Evolutionary conservation across 2,888 invertebrate genomes (phyloP).

Genomic region (Cactoblastis cactorum): DNA sequence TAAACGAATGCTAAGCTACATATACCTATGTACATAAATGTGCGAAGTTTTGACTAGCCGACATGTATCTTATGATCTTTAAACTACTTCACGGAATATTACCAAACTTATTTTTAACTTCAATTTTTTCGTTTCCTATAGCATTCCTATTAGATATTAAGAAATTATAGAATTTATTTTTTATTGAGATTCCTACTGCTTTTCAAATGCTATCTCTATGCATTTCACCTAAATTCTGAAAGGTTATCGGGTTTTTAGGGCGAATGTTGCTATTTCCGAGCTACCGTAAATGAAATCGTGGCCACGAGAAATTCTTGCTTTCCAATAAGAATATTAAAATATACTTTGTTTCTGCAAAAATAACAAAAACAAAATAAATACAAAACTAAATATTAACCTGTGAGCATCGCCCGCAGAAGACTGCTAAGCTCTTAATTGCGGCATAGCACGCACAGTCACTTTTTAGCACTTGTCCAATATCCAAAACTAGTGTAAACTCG

Average conservation of each 20-base stretch:
- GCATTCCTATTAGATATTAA: too few species aligned
- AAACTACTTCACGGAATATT: too few species aligned
- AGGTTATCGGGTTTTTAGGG: background rate
- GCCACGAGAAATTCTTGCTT: background rate
- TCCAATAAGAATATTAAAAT: background rate
- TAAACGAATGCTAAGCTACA: too few species aligned
- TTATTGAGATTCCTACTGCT: too few species aligned
- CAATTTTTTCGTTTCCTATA: too few species aligned
- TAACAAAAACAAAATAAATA: conserved; percentile 53
- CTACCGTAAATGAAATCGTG: background rate
- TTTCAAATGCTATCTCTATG: too few species aligned
- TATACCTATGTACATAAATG: too few species aligned
- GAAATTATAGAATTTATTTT: too few species aligned
- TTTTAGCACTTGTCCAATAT: conserved; percentile 73
- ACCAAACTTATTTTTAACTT: too few species aligned
- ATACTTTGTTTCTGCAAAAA: conserved; percentile 18
- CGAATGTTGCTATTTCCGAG: background rate
- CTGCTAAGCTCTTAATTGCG: conserved; percentile 67
- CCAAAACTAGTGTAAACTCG: conserved; percentile 56
- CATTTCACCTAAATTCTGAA: too few species aligned
- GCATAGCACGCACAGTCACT: conserved; percentile 76
- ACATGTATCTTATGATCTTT: too few species aligned
- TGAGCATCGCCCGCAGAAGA: conserved; percentile 77
- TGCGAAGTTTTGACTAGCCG: too few species aligned
- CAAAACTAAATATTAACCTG: conserved; percentile 68